Evolutionary conservation across 2,797 vertebrate species (phyloP), one percentile per base, ranked within the genome.

Genomic region (Myotis findleyi): DNA sequence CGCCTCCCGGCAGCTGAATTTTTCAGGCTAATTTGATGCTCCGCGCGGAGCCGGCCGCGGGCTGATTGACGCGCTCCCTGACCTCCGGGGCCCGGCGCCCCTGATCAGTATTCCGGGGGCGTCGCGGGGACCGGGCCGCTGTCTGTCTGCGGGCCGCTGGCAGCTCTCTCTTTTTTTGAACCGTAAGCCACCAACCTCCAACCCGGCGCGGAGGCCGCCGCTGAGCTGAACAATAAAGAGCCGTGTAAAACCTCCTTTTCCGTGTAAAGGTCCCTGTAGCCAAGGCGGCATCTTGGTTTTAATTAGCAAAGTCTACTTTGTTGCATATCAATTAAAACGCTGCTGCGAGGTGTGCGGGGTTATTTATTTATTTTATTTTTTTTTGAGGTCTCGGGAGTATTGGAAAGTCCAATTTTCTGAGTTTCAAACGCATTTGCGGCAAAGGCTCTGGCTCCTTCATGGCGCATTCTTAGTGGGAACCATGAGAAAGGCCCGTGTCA

Each of bases 61-160:
- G 98, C 99, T 99, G 99, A 99, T 99, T 99, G 99, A 99, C 99
- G 99, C 99, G 99, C 99, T 99, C 99, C 98, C 99, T 99, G 99
- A 99, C 99, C 99, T 99, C 99, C 98, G 98, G 99, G 99, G 99
- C 99, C 99, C 98, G 98, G 98, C 98, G 98, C 98, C 98, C 97
- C 99, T 99, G 99, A 99, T 99, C 99, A 99, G 99, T 99, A 99
- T 99, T 99, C 99, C 97, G 98, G 98, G 99, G 98, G 98, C 98
- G 99, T 99, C 94, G 98, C 98, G 98, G 98, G 98, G 98, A 99
- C 98, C 98, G 98, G 99, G 99, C 99, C 99, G 99, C 99, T 99
- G 99, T 99, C 99, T 99, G 99, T 99, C 99, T 99, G 98, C 98
- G 44, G 99, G 99, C 99, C 98, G 98, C 98, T 98, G 98, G 98